These are phyloP conservation scores for Cebidichthys violaceus DNA, from an alignment of 2,113 vertebrate species.

Conservation along the genomic window DNA sequence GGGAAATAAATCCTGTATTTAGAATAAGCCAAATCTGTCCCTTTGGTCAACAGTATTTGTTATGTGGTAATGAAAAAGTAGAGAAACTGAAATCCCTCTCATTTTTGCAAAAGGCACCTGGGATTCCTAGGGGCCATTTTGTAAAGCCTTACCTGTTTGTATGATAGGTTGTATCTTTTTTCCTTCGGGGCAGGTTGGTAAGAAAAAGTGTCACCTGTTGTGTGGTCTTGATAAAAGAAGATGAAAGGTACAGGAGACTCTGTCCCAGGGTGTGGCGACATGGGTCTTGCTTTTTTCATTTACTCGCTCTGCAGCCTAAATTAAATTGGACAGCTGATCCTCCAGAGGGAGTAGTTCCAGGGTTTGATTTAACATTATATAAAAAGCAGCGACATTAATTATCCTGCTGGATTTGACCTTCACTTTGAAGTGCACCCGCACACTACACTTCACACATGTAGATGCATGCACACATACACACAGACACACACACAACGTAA, in stretches of 20 bases:
- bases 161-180: constrained; percentile 11
- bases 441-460: constrained; percentile 21
- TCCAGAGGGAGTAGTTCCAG: constrained; percentile 73
- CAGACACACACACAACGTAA: not conserved
- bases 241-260: constrained; percentile 54
- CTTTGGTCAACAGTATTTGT: constrained; percentile 42
- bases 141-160: constrained; percentile 47
- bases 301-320: constrained; percentile 73
- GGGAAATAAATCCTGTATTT: constrained; percentile 59
- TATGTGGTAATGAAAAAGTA: constrained; percentile 46
- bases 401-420: constrained; percentile 81
- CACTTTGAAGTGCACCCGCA: constrained; percentile 60
- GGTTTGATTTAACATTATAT: constrained; percentile 78
- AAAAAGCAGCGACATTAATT: constrained; percentile 79
- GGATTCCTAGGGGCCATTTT: constrained; percentile 36
- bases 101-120: constrained; percentile 33
- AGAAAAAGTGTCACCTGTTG: constrained; percentile 58
- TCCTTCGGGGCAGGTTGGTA: constrained; percentile 28
- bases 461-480: not conserved
- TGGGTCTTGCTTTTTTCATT: constrained; percentile 70
- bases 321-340: constrained; percentile 77
- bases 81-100: constrained; percentile 29
- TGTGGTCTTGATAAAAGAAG: constrained; percentile 56
- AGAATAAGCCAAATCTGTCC: constrained; percentile 24
- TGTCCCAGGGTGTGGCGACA: constrained; percentile 57